Base-by-base conservation (phyloP, 2,888 invertebrate species). In the Pyrgus malvae region DNA sequence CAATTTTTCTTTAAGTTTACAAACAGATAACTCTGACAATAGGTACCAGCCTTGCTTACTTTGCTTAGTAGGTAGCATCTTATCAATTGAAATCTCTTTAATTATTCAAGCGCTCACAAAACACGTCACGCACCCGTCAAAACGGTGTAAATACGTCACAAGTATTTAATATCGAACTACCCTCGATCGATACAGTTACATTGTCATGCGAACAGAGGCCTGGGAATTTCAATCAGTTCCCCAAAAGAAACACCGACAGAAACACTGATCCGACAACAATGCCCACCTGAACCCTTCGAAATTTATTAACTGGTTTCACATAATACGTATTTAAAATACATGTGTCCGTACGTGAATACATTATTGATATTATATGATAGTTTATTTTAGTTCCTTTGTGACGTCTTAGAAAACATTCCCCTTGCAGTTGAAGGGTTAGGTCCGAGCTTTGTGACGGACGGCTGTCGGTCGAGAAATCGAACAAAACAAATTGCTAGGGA, bases 321-420 rank as follows among this genome's bases (percentile, higher is more conserved):
- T 87, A 90, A 89, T 88, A 83, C 78, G 79, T 83, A 81, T 88
- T 89, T 89, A 87, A 88, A 88, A 88, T 87, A 90, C 88, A 89
- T 88, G 84, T 89, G 88, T 89, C 82, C 78, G 81, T 76, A 68
- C 72, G 68, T 77, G 80, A 80, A 85, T 84, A 77, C 83, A 88
- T 85, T 88, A 88, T 89, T 88, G 89, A 88, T 88, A 89, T 89
- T 89, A 83, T 87, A 88, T 86, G 88, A 88, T 87, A 88, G 88
- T 89, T 88, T 89, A 89, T 85, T 89, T 89, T 84, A 75, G 76
- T 76, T 80, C 80, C 79, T 65, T 73, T 72, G 66, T 72, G 65
- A 67, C 64, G 70, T 70, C 70, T 77, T 68, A 71, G 75, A 74
- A 74, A 73, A 72, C 69, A 74, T 71, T 74, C 64, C 64, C 64